Evolutionary conservation across 2,797 vertebrate genomes (phyloP).

Genomic region (Onychomys arenicola): DNA sequence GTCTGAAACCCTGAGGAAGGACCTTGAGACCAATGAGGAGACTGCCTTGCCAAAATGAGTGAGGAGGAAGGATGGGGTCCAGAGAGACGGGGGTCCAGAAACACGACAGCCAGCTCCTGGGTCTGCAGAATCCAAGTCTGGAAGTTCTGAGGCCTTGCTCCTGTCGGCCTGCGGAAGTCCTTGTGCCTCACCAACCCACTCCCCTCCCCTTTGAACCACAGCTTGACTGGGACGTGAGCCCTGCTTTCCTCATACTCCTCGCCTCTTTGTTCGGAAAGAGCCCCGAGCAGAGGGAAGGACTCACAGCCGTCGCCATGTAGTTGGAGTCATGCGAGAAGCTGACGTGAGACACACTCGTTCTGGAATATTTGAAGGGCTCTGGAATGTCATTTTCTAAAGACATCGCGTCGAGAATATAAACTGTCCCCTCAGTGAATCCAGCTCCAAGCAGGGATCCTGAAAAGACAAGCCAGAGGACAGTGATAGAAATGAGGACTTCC

Average conservation of each 20-base stretch:
- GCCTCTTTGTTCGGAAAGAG: neutral
- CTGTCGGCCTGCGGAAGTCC: neutral
- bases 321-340: slow-evolving; percentile 93
- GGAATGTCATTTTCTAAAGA: slow-evolving; percentile 89
- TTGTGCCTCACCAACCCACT: too few relatives aligned
- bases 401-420: slow-evolving; percentile 91
- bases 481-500: rapidly evolving
- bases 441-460: slow-evolving; percentile 92
- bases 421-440: slow-evolving; percentile 92
- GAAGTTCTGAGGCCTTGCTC: neutral
- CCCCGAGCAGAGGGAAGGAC: slow-evolving; percentile 67
- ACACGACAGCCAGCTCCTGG: neutral
- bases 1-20: neutral
- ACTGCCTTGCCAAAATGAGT: neutral
- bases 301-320: slow-evolving; percentile 96
- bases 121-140: neutral
- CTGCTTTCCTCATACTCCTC: too few relatives aligned
- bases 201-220: neutral
- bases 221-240: neutral
- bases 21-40: neutral
- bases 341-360: slow-evolving; percentile 90
- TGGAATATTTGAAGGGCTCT: slow-evolving; percentile 89
- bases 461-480: slow-evolving; percentile 57
- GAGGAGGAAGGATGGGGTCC: neutral
- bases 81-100: neutral